Conservation (phyloP, 2,113 vertebrate species). For the Ceratotherium simum region DNA sequence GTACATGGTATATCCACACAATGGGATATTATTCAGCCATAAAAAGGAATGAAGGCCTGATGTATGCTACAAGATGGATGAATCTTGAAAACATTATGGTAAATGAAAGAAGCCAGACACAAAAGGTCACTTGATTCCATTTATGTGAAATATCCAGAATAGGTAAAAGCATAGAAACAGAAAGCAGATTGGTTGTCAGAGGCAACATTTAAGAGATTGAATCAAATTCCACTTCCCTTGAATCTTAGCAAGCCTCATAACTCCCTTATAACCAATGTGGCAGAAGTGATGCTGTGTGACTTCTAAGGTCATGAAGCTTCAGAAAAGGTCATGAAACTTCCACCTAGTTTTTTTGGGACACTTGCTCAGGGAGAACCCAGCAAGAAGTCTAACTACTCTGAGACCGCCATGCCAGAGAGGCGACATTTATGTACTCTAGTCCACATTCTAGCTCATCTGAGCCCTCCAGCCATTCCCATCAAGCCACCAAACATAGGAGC, state of each 20-base stretch:
- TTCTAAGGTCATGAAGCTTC: background rate
- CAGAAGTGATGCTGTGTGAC: background rate
- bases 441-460: background rate
- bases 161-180: background rate
- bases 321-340: background rate
- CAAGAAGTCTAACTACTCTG: background rate
- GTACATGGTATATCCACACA: background rate
- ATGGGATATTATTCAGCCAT: background rate
- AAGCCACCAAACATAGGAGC: background rate
- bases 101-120: background rate
- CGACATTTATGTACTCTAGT: background rate
- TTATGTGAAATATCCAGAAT: background rate
- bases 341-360: background rate
- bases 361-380: background rate
- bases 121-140: background rate
- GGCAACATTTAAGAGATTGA: background rate
- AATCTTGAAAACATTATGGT: background rate
- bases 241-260: background rate
- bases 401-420: background rate
- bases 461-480: background rate
- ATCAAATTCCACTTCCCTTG: background rate
- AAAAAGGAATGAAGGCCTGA: background rate
- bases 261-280: background rate
- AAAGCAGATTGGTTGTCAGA: background rate
- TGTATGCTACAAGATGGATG: background rate